Evolutionary conservation across 2,797 vertebrate genomes (phyloP).

Genomic region (Hephaestus fuliginosus): DNA sequence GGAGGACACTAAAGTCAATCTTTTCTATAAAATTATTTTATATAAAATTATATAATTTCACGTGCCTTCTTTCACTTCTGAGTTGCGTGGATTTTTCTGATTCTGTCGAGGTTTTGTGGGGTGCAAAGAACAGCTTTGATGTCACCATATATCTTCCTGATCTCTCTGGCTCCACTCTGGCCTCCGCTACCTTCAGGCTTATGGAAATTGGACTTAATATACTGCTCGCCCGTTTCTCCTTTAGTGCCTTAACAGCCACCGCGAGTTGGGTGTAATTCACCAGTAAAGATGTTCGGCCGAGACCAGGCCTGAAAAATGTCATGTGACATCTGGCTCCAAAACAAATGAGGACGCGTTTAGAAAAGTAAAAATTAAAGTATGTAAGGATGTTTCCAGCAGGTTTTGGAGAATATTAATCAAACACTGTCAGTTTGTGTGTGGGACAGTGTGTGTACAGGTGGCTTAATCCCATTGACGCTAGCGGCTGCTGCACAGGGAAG

Average conservation of each 20-base stretch:
- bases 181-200: conserved; percentile 72
- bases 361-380: conserved; percentile 4
- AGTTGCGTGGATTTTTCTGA: conserved; percentile 56
- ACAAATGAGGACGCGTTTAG: conserved; percentile 9
- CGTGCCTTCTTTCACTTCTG: conserved; percentile 30
- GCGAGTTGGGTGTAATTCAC: conserved; percentile 60
- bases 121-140: conserved; percentile 76
- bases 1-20: no score
- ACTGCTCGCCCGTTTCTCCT: conserved; percentile 54
- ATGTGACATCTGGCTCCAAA: neutral
- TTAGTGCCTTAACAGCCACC: conserved; percentile 47
- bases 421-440: neutral
- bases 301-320: conserved; percentile 21
- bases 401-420: neutral
- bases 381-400: neutral
- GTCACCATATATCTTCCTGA: conserved; percentile 81
- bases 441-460: neutral
- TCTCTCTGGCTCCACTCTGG: conserved; percentile 73
- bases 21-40: no score
- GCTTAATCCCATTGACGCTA: neutral
- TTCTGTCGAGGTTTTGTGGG: conserved; percentile 68
- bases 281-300: conserved; percentile 54
- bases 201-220: conserved; percentile 80
- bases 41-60: conserved; percentile 7
- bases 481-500: neutral